These are phyloP conservation scores for Coptodon bakossiorum DNA, from an alignment of 2,113 vertebrate genomes.

Conservation along the genomic window DNA sequence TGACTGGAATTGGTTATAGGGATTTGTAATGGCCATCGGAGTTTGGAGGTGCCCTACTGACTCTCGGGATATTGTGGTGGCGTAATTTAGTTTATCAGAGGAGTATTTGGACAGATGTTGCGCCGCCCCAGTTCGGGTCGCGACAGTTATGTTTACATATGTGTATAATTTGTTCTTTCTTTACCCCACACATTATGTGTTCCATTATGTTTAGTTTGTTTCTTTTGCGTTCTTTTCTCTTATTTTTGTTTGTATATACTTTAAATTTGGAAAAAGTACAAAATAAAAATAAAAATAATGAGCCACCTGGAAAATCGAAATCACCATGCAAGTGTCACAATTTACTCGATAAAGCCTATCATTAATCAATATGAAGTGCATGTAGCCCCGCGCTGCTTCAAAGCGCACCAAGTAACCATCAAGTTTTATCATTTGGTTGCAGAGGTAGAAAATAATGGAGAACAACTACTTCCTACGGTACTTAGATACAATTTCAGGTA, in stretches of 20 bases:
- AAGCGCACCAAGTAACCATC: not conserved
- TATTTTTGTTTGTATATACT: not conserved
- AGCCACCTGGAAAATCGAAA: too few species aligned
- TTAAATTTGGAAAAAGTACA: not conserved
- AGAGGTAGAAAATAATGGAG: accelerated
- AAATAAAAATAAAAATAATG: not conserved
- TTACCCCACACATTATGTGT: not conserved
- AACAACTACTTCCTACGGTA: not conserved
- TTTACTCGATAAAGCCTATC: not conserved
- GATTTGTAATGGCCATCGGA: too few species aligned
- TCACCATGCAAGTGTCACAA: not conserved
- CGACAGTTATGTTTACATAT: not conserved
- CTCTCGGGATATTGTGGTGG: too few species aligned
- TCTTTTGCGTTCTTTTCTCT: not conserved
- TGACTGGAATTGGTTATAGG: too few species aligned
- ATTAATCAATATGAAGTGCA: not conserved
- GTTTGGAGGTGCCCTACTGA: too few species aligned
- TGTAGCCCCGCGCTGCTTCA: not conserved
- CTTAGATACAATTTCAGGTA: not conserved
- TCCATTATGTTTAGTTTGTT: not conserved
- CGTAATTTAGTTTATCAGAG: too few species aligned
- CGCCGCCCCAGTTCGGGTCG: not conserved
- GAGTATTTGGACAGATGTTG: not conserved
- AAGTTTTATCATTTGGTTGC: not conserved
- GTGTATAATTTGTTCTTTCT: not conserved